Evolutionary conservation across 2,113 vertebrate genomes (phyloP).

Genomic region (Notothenia coriiceps): DNA sequence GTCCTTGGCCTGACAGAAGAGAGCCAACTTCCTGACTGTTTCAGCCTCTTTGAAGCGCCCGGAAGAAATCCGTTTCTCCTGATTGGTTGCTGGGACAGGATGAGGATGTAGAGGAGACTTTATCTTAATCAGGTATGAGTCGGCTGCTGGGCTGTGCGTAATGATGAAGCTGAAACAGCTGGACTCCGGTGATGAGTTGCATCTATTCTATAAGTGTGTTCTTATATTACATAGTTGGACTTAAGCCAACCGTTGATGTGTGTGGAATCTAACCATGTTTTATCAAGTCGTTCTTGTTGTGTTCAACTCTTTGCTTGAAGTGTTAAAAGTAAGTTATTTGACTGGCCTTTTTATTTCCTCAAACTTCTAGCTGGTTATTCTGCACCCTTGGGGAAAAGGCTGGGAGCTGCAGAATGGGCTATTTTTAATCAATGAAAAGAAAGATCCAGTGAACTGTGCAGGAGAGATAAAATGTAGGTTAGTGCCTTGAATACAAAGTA

Average conservation of each 20-base stretch:
- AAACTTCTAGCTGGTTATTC: constrained; percentile 37
- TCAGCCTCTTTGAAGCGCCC: constrained; percentile 63
- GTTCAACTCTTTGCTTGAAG: constrained; percentile 8
- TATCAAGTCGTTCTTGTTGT: not conserved
- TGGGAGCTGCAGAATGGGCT: constrained; percentile 51
- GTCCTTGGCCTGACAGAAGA: constrained; percentile 50
- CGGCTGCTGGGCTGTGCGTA: constrained; percentile 18
- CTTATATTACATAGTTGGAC: not conserved
- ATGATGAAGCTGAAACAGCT: constrained; percentile 57
- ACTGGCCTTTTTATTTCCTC: constrained; percentile 18
- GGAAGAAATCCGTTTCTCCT: constrained; percentile 53
- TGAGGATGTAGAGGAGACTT: constrained; percentile 44
- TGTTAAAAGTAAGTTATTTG: constrained; percentile 31
- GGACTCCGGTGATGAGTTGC: constrained; percentile 21
- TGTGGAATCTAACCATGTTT: not conserved
- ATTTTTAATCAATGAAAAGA: constrained; percentile 69
- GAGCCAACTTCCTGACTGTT: constrained; percentile 60
- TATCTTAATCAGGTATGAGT: constrained; percentile 60
- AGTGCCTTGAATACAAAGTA: constrained; percentile 57
- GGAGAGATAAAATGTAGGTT: constrained; percentile 37
- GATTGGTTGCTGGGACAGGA: constrained; percentile 53
- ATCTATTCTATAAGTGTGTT: not conserved
- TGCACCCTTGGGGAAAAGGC: constrained; percentile 38
- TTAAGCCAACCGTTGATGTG: not conserved
- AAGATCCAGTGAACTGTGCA: constrained; percentile 38